phyloP scores from a whole-genome alignment of 1,140 invertebrate genomes.

The Heliconius eleuchia region DNA sequence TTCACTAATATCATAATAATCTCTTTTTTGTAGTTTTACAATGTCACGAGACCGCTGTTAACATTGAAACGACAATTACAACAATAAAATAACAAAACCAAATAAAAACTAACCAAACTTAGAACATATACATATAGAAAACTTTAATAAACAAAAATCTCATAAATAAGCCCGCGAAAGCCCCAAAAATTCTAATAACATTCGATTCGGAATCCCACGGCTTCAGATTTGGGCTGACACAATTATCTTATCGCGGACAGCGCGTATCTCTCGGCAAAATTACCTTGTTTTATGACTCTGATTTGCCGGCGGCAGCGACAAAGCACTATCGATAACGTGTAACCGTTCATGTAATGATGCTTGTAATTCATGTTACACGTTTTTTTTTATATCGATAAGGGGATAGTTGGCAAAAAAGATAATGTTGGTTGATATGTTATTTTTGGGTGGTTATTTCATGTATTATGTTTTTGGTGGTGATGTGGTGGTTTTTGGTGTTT shows the following conservation, averaged over 20 bases:
- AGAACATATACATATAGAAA: too few species aligned
- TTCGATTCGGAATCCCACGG: conserved; percentile 67
- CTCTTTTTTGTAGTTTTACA: too few species aligned
- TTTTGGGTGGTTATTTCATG: not conserved
- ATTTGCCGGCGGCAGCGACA: conserved; percentile 73
- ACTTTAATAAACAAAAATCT: conserved; percentile 17
- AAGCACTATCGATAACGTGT: conserved; percentile 58
- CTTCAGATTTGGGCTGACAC: conserved; percentile 76
- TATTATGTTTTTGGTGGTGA: not conserved
- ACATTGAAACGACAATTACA: too few species aligned
- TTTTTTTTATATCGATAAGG: conserved; percentile 73
- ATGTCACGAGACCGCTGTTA: too few species aligned
- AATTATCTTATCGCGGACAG: conserved; percentile 63
- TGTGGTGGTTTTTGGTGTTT: not conserved
- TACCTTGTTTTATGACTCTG: conserved; percentile 79
- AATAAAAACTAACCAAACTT: too few species aligned
- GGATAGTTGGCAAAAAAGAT: conserved; percentile 54
- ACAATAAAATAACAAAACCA: too few species aligned
- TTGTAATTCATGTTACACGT: conserved; percentile 79
- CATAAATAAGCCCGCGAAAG: conserved; percentile 15
- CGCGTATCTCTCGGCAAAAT: conserved; percentile 69
- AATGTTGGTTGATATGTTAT: not conserved
- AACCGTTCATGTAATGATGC: conserved; percentile 73
- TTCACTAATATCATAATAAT: too few species aligned
- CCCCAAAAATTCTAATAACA: conserved; percentile 65